These are phyloP conservation scores for Microplitis mediator DNA, from an alignment of 1,140 invertebrate species.

Conservation along the genomic window DNA sequence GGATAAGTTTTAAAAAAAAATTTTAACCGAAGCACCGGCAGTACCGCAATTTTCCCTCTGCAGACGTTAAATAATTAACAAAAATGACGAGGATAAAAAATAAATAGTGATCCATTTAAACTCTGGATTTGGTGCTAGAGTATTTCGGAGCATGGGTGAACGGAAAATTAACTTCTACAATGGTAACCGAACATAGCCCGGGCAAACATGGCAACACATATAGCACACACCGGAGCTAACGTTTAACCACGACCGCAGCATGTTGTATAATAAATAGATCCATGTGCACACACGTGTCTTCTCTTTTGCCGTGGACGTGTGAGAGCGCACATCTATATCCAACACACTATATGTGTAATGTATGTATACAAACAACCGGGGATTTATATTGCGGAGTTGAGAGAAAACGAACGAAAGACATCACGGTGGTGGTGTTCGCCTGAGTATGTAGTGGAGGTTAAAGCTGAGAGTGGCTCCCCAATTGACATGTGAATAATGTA, in stretches of 20 bases:
- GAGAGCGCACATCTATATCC: background rate
- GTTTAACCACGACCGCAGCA: slow-evolving; percentile 26
- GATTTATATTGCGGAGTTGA: too few relatives aligned
- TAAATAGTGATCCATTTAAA: background rate
- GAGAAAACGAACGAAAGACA: too few relatives aligned
- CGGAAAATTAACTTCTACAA: slow-evolving; percentile 27
- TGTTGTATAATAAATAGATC: slow-evolving; percentile 31
- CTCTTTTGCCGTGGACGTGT: background rate
- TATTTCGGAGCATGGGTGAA: background rate
- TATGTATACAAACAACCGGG: background rate
- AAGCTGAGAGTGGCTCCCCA: background rate
- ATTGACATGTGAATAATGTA: slow-evolving; percentile 29
- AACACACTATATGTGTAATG: background rate
- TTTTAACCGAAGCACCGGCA: too few relatives aligned
- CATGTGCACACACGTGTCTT: background rate
- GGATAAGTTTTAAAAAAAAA: too few relatives aligned
- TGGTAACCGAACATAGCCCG: background rate
- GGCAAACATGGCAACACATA: background rate
- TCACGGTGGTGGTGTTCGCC: too few relatives aligned
- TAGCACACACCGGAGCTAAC: background rate
- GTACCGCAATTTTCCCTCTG: too few relatives aligned
- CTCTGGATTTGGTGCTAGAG: background rate
- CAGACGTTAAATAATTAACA: too few relatives aligned
- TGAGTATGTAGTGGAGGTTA: background rate
- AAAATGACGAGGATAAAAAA: background rate